Evolutionary conservation across 23 tunicate species (phyloP), one percentile per base, ranked within the genome.

Genomic region (Diplosoma virens): DNA sequence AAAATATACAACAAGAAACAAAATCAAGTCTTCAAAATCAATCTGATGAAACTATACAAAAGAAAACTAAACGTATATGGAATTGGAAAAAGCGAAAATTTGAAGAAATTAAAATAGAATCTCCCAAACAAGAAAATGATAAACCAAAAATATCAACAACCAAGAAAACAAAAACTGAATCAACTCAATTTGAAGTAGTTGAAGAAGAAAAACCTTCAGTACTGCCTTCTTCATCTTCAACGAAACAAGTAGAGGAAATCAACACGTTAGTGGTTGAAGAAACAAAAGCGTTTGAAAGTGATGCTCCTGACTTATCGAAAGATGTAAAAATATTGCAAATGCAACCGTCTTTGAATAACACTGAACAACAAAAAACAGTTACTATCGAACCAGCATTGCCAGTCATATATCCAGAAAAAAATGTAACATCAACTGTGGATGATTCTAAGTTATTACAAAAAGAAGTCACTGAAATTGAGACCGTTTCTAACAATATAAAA

Each of bases 31-130:
- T n/a, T n/a, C n/a, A 14, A 16, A 61, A 67, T 23, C 23, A 67
- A 85, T 72, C 21, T 31, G 34, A 6, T 63, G 34, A 16, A 63
- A 30, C 4, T 9, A 28, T 28, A 5, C 6, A 56, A 24, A 80
- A 80, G 31, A 78, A 26, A 26, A 78, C 71, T 24, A 81, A 81
- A 33, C 94, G 87, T 20, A 37, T 29, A 4, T 89, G 89, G 96
- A 89, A 89, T 64, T 75, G 89, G 0, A 59, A 30, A 73, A 84
- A 78, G 14, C 64, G 75, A 6, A 67, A 31, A 21, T 89, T 89
- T 71, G 89, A 81, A 25, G 86, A 81, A 81, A 59, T 59, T 58
- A 67, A 67, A 11, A 33, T 80, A n/a, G 84, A 80, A 68, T 67
- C 32, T 46, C 27, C 32, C 24, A 5, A 58, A n/a, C 25, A 9